Conservation (phyloP, 2,797 vertebrate species). For the Enteromius radiatus region DNA sequence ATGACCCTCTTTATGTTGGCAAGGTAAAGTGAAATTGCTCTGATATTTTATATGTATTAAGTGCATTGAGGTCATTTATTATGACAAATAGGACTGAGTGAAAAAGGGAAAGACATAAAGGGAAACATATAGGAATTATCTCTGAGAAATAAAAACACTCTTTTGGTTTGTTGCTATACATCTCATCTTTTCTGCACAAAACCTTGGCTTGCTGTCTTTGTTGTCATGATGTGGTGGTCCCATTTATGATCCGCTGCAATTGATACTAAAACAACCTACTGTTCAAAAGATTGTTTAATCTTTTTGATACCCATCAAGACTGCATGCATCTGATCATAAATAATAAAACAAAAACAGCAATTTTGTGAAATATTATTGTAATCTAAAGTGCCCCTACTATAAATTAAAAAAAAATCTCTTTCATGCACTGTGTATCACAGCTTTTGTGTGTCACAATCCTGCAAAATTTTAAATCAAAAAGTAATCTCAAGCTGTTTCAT, state of each 20-base stretch:
- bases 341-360: not conserved
- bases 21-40: conserved; percentile 79
- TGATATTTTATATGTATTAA: not conserved
- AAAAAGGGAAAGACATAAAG: not conserved
- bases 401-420: too few relatives aligned
- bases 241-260: not conserved
- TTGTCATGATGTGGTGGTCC: not conserved
- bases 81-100: not conserved
- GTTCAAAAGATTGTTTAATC: not conserved
- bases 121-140: not conserved
- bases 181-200: not conserved
- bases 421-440: too few relatives aligned
- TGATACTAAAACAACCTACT: not conserved
- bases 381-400: not conserved
- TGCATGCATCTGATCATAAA: not conserved
- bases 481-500: too few relatives aligned
- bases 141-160: not conserved
- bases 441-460: too few relatives aligned
- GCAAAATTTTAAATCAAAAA: too few relatives aligned
- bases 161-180: not conserved
- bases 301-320: not conserved
- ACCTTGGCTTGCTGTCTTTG: not conserved
- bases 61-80: not conserved
- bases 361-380: not conserved
- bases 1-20: conserved; percentile 91